phyloP scores from a whole-genome alignment of 2,113 vertebrate species.

The Antechinus flavipes region DNA sequence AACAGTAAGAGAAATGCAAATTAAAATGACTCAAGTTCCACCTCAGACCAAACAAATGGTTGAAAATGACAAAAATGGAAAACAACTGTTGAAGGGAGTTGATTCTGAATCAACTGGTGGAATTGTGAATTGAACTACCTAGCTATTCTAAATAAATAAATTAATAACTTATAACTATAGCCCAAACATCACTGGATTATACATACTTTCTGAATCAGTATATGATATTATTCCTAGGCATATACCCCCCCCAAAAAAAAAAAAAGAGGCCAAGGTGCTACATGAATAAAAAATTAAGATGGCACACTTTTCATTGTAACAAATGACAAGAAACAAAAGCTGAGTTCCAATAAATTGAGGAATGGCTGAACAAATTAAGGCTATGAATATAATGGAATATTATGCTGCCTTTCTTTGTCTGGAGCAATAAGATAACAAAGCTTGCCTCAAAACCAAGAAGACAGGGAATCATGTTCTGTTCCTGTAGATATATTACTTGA shows the following conservation, averaged over 20 bases:
- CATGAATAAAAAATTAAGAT: background rate
- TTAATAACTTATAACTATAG: background rate
- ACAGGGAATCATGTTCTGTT: too few species aligned
- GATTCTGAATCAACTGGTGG: background rate
- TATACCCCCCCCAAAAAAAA: background rate
- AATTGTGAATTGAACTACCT: background rate
- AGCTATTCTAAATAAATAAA: background rate
- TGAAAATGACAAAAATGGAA: background rate
- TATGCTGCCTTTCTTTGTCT: too few species aligned
- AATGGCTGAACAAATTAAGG: too few species aligned
- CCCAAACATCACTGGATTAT: background rate
- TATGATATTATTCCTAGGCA: background rate
- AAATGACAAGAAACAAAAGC: background rate
- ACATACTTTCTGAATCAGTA: background rate
- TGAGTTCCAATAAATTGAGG: background rate
- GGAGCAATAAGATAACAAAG: too few species aligned
- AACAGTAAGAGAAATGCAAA: background rate
- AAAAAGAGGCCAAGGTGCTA: background rate
- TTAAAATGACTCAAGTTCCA: background rate
- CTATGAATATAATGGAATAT: too few species aligned
- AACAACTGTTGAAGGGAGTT: background rate
- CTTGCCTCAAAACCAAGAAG: too few species aligned
- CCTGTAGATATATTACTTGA: too few species aligned
- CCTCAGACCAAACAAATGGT: background rate
- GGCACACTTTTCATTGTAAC: background rate